Conservation (phyloP, 2,797 vertebrate species). For the Typhlichthys eigenmanni region DNA sequence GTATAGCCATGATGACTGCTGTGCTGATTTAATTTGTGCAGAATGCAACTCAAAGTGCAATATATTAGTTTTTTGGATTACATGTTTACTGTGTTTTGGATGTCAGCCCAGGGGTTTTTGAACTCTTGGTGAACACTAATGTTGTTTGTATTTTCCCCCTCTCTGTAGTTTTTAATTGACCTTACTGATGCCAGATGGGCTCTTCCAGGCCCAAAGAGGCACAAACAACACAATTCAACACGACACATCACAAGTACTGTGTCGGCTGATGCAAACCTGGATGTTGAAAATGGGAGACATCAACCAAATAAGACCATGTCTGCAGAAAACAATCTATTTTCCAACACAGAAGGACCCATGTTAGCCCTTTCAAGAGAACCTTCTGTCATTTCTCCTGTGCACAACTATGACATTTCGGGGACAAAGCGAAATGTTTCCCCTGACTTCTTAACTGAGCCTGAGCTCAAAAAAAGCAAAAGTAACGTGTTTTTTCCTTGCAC, state of each 20-base stretch:
- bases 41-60: no score
- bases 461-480: background rate
- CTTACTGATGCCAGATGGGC: slow-evolving; percentile 52
- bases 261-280: no score
- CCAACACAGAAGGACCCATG: slow-evolving; percentile 1
- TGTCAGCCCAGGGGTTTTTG: no score
- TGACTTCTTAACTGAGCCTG: slow-evolving; percentile 11
- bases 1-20: no score
- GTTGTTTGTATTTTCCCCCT: background rate
- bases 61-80: no score
- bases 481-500: no score
- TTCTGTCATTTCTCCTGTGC: slow-evolving; percentile 5
- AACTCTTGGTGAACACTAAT: no score
- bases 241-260: slow-evolving; percentile 9
- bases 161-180: slow-evolving; percentile 60
- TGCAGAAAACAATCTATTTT: background rate
- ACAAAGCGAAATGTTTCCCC: slow-evolving; percentile 12
- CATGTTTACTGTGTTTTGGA: no score
- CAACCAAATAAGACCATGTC: slow-evolving; percentile 13
- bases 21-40: no score
- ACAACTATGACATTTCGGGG: slow-evolving; percentile 11
- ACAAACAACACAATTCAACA: slow-evolving; percentile 21
- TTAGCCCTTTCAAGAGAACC: background rate
- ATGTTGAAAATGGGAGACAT: no score
- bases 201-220: slow-evolving; percentile 27